Conservation (phyloP, 2,113 vertebrate species). For the Hyaena hyaena region DNA sequence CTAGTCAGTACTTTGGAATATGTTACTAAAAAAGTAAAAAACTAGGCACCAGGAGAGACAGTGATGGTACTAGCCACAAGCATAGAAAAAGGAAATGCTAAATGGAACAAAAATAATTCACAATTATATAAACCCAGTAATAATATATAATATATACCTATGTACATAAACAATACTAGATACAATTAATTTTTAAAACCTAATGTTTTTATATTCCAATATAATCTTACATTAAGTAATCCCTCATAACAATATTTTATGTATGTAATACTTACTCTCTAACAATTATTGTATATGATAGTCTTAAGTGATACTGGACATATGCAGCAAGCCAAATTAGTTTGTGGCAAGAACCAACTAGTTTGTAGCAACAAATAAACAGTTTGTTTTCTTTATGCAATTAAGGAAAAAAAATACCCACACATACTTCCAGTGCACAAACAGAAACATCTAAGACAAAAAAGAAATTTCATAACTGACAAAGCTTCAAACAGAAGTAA, state of each 20-base stretch:
- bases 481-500: background rate
- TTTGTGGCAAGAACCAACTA: background rate
- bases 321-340: background rate
- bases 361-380: background rate
- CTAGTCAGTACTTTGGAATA: background rate
- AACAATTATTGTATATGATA: slow-evolving; percentile 8
- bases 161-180: background rate
- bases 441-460: background rate
- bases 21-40: background rate
- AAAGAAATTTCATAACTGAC: background rate
- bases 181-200: background rate
- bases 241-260: background rate
- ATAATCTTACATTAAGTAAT: background rate
- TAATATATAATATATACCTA: background rate
- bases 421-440: background rate
- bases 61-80: background rate
- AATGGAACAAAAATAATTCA: background rate
- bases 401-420: background rate
- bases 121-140: background rate
- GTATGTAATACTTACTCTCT: background rate
- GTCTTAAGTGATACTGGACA: background rate
- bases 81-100: background rate
- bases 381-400: background rate
- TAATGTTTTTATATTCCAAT: background rate
- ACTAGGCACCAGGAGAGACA: background rate